Base-by-base conservation (phyloP, 2,797 vertebrate species). In the Antrozous pallidus region DNA sequence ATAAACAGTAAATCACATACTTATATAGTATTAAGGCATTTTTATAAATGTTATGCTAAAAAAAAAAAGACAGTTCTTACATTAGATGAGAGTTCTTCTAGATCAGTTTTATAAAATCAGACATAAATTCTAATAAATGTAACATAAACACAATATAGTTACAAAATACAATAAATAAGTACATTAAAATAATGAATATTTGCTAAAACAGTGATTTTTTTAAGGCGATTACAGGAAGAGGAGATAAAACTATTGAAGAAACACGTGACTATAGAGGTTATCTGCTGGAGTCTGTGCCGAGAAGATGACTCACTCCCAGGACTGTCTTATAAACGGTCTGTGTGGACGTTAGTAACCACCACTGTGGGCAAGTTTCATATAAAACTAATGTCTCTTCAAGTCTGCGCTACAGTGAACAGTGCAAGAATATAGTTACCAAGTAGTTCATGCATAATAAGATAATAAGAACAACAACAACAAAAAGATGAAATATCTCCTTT, bases 191-290 rank as follows among this genome's bases (percentile, higher is more conserved):
- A 67, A 88, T 40, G 40, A 93, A 63, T 81, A 70, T n/a, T 85
- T 92, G 54, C 31, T 63, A 63, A 92, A 88, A 74, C 33, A 88
- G 61, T 75, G 38, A 88, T 33, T 89, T 86, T 86, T 87, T 87
- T 56, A 91, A 92, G 26, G 56, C 67, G 36, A 40, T 94, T 94
- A 86, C 6, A 94, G 56, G 47, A 80, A 94, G 20, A 86, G 51
- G 73, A 70, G 67, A 90, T 36, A 95, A 33, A 93, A 92, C 96
- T 91, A 42, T 47, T 77, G 5, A 94, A 88, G 77, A 87, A 89
- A 83, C 47, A 71, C 65, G 56, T 4, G 54, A 79, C 17, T 61
- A 75, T 12, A 28, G 70, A 86, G 13, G 8, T 78, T 74, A 90
- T 91, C 40, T 58, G 75, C 7, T 33, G 10, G 31, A 90, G 61